phyloP scores from a whole-genome alignment of 1,140 invertebrate species.

The Philotrypesis tridentata region DNA sequence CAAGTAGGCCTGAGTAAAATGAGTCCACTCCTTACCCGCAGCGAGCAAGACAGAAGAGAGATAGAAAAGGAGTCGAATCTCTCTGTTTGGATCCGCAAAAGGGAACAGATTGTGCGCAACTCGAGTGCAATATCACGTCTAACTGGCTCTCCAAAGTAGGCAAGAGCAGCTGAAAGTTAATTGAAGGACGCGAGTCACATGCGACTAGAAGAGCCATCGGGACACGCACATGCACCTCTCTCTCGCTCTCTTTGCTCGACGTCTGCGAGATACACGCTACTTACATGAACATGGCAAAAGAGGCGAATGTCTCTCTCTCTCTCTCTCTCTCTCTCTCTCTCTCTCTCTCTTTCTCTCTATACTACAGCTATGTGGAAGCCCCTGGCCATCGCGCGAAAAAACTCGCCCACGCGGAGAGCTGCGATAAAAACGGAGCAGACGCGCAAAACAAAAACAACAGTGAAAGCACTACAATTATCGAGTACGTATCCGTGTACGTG shows the following conservation, averaged over 20 bases:
- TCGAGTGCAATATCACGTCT: background rate
- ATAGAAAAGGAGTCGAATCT: background rate
- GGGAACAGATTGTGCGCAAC: background rate
- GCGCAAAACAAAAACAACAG: background rate
- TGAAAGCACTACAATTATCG: too few relatives aligned
- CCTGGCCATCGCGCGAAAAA: background rate
- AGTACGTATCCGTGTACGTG: too few relatives aligned
- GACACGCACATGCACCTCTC: background rate
- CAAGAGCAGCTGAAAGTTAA: constrained; percentile 35
- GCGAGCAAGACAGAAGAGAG: background rate
- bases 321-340: too few relatives aligned
- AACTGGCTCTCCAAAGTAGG: constrained; percentile 21
- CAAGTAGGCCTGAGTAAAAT: background rate
- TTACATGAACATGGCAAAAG: too few relatives aligned
- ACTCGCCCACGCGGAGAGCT: background rate
- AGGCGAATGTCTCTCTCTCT: too few relatives aligned
- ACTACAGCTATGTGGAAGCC: background rate
- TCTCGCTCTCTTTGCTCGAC: background rate
- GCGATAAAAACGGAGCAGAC: background rate
- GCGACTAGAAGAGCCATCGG: background rate
- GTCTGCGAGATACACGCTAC: too few relatives aligned
- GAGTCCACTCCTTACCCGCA: too few relatives aligned
- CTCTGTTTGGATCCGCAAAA: background rate
- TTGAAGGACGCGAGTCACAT: constrained; percentile 31
- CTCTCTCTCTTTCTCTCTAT: background rate